These are phyloP conservation scores for Alcis repandata DNA, from an alignment of 2,888 invertebrate genomes.

Conservation along the genomic window DNA sequence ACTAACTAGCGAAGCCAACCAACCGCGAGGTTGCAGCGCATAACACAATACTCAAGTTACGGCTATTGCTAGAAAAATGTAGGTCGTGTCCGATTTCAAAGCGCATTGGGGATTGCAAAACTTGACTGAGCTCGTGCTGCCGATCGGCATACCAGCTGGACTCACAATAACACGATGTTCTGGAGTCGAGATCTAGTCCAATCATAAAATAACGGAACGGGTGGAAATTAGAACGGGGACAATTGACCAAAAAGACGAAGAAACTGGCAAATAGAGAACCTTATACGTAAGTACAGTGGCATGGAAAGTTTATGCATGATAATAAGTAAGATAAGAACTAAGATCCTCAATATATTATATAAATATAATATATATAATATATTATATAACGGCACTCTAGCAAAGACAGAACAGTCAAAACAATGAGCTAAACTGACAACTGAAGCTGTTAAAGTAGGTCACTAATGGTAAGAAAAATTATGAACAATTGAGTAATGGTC, in stretches of 20 bases:
- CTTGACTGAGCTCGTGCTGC: constrained; percentile 52
- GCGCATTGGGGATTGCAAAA: constrained; percentile 72
- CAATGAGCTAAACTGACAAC: neutral
- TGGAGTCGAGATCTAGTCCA: neutral
- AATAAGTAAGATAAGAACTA: neutral
- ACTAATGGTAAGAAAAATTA: neutral
- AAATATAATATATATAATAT: neutral
- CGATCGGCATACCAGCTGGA: constrained; percentile 50
- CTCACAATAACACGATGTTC: too few relatives aligned
- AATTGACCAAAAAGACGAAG: neutral
- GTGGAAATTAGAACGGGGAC: neutral
- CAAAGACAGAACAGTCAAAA: neutral
- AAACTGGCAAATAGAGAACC: neutral
- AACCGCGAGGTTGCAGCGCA: constrained; percentile 50
- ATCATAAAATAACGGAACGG: too few relatives aligned
- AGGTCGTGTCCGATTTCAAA: constrained; percentile 78
- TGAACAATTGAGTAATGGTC: neutral
- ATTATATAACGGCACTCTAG: neutral
- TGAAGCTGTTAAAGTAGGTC: neutral
- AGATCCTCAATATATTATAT: neutral
- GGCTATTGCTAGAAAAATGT: constrained; percentile 77
- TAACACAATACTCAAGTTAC: constrained; percentile 72
- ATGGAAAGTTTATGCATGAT: neutral
- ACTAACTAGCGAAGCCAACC: constrained; percentile 19
- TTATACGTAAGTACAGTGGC: neutral